These are phyloP conservation scores for Perca flavescens DNA, from an alignment of 2,113 vertebrate species.

Conservation along the genomic window DNA sequence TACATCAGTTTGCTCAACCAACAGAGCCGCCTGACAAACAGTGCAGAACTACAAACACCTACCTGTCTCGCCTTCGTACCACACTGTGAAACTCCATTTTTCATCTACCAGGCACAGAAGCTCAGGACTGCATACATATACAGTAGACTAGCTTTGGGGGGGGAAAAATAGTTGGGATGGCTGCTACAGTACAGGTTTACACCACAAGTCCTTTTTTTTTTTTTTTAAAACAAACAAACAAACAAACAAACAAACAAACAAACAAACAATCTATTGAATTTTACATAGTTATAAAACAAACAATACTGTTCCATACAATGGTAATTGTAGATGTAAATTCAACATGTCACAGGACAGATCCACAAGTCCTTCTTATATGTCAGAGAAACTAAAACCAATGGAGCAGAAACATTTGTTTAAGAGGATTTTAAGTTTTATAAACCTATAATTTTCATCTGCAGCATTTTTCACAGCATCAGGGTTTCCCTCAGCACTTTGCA, in stretches of 20 bases:
- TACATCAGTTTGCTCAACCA: conserved; percentile 72
- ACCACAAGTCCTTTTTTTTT: not conserved
- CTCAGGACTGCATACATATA: not conserved
- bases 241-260: too few species aligned
- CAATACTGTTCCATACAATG: too few species aligned
- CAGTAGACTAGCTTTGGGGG: too few species aligned
- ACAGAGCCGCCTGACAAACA: conserved; percentile 69
- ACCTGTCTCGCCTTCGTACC: conserved; percentile 46
- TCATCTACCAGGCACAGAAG: conserved; percentile 3
- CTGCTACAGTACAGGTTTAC: not conserved
- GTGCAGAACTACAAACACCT: conserved; percentile 61
- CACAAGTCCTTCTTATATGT: not conserved
- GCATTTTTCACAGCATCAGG: not conserved
- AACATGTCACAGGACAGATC: too few species aligned
- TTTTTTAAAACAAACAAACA: too few species aligned
- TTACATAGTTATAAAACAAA: too few species aligned
- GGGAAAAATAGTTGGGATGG: not conserved
- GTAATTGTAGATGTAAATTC: too few species aligned
- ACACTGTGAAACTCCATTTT: conserved; percentile 44
- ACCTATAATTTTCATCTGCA: not conserved
- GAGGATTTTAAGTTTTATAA: too few species aligned
- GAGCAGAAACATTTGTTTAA: not conserved
- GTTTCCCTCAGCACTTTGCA: too few species aligned
- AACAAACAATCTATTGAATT: too few species aligned
- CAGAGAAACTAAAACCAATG: not conserved